A percentile compares a stretch with the other conserved stretches of the same genome.
phyloP scores from a whole-genome alignment of 2,113 vertebrate species.

The Antennarius striatus region DNA sequence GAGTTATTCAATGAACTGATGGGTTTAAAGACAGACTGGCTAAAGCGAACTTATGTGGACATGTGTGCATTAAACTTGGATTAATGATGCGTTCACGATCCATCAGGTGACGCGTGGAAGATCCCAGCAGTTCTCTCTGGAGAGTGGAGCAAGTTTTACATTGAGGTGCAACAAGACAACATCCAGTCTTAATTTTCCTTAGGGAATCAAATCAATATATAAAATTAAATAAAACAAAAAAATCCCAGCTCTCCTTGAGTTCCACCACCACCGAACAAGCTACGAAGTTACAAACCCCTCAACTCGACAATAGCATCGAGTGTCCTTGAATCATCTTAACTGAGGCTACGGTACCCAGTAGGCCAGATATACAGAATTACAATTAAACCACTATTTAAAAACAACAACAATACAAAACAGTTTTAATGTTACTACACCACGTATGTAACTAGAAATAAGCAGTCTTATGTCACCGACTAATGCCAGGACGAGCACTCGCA shows the following conservation, averaged over 20 bases:
- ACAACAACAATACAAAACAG: not conserved
- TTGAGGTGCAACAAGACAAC: not conserved
- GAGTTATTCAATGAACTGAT: not conserved
- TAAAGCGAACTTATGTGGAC: not conserved
- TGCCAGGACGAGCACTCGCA: constrained; percentile 14
- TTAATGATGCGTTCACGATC: constrained; percentile 25
- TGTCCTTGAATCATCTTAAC: constrained; percentile 46
- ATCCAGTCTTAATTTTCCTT: too few relatives aligned
- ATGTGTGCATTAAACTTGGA: constrained; percentile 8
- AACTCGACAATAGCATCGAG: constrained; percentile 25
- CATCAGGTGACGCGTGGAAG: constrained; percentile 38
- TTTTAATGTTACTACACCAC: not conserved
- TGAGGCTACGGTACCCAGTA: constrained; percentile 1
- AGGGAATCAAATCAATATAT: too few relatives aligned
- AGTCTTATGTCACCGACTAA: not conserved
- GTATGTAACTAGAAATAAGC: not conserved
- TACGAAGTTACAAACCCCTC: constrained; percentile 12
- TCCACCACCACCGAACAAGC: constrained; percentile 22
- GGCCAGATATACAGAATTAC: not conserved
- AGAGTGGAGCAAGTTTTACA: constrained; percentile 9
- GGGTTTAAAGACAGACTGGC: not conserved
- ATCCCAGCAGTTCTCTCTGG: constrained; percentile 10
- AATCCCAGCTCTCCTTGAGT: not conserved
- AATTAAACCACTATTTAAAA: not conserved
- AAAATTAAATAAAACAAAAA: too few relatives aligned